phyloP scores from a whole-genome alignment of 2,113 vertebrate species.

The Python bivittatus region DNA sequence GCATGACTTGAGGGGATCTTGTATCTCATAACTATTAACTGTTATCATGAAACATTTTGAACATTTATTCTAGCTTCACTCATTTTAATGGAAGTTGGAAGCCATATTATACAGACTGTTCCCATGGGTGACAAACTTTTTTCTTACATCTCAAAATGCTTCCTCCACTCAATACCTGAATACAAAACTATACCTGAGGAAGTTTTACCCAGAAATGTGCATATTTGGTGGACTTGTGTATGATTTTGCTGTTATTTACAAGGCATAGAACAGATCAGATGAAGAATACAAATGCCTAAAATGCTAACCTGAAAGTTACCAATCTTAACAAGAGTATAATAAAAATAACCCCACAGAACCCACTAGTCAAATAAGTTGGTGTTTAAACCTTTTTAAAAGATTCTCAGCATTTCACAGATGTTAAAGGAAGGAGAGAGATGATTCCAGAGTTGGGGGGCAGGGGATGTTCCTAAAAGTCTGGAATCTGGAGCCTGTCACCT shows the following conservation, averaged over 20 bases:
- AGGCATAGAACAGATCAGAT: too few species aligned
- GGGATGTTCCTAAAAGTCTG: not conserved
- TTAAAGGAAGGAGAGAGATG: too few species aligned
- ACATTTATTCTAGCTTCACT: slow-evolving; percentile 20
- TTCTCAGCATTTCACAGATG: too few species aligned
- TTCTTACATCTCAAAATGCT: not conserved
- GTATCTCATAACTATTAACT: slow-evolving; percentile 46
- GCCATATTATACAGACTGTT: not conserved
- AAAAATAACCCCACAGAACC: too few species aligned
- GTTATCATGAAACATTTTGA: slow-evolving; percentile 37
- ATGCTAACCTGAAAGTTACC: too few species aligned
- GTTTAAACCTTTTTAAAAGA: too few species aligned
- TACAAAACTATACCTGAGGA: not conserved
- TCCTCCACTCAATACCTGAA: not conserved
- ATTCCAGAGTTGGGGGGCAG: too few species aligned
- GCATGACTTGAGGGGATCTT: slow-evolving; percentile 52
- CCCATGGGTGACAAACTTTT: not conserved
- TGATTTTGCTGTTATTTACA: too few species aligned
- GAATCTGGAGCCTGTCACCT: not conserved
- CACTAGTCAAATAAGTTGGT: too few species aligned
- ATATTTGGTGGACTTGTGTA: not conserved
- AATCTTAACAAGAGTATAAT: too few species aligned
- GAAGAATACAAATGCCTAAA: too few species aligned
- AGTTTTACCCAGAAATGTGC: not conserved
- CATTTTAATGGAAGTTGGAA: slow-evolving; percentile 39